phyloP scores from a whole-genome alignment of 2,797 vertebrate genomes.

The Oreortyx pictus region DNA sequence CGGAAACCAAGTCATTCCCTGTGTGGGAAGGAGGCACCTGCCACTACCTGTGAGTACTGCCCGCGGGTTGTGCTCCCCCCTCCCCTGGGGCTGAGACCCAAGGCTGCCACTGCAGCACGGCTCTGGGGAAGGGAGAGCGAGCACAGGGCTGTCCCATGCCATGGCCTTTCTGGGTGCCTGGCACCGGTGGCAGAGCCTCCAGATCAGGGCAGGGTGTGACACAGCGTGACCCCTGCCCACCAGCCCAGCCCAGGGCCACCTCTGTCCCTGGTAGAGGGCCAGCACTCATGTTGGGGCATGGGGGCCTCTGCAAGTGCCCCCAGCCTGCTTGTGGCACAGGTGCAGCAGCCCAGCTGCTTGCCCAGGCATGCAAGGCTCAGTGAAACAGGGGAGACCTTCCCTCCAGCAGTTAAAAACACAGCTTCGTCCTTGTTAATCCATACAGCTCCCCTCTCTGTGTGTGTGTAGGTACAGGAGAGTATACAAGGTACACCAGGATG shows the following conservation, averaged over 20 bases:
- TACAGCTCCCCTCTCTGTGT: background rate
- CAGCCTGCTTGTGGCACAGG: accelerated
- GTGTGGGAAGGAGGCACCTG: slow-evolving; percentile 93
- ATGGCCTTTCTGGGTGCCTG: slow-evolving; percentile 19
- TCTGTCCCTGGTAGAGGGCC: background rate
- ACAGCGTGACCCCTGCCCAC: background rate
- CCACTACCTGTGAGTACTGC: slow-evolving; percentile 91
- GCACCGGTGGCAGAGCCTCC: background rate
- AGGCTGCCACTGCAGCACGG: background rate
- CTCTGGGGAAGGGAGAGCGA: slow-evolving; percentile 36
- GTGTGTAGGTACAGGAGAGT: slow-evolving; percentile 89
- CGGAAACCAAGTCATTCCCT: slow-evolving; percentile 92
- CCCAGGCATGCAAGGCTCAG: background rate
- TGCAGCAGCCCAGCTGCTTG: background rate
- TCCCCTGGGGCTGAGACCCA: background rate
- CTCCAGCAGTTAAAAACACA: background rate
- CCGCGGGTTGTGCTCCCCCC: slow-evolving; percentile 21
- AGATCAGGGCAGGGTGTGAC: background rate
- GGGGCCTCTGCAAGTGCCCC: background rate
- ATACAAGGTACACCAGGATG: slow-evolving; percentile 91
- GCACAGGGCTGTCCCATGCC: background rate
- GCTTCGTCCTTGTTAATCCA: background rate
- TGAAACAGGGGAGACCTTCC: background rate
- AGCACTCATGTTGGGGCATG: background rate
- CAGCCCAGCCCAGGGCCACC: background rate